Evolutionary conservation across 1,140 invertebrate genomes (phyloP).

Genomic region (Muscidifurax raptorellus): DNA sequence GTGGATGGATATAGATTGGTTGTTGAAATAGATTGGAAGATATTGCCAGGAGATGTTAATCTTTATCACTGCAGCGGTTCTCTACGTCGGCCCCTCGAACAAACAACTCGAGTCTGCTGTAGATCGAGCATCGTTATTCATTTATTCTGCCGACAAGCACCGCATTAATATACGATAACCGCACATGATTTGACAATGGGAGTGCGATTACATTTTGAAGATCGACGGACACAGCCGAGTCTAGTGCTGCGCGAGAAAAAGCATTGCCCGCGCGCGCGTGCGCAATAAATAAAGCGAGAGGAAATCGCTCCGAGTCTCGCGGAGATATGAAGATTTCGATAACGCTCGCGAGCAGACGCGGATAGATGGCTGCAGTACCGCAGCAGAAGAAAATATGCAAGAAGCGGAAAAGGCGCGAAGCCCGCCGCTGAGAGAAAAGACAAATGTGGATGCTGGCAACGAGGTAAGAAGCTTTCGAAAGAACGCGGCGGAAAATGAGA

Average conservation of each 20-base stretch:
- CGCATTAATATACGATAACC: too few relatives aligned
- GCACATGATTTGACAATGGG: too few relatives aligned
- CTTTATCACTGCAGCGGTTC: not conserved
- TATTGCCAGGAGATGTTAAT: conserved; percentile 17
- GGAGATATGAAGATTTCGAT: conserved; percentile 44
- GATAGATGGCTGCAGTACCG: conserved; percentile 39
- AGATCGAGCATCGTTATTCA: conserved; percentile 12
- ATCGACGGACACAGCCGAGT: too few relatives aligned
- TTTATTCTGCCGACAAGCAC: too few relatives aligned
- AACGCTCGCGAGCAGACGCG: conserved; percentile 32
- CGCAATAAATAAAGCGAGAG: not conserved
- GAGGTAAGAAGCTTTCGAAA: conserved; percentile 13
- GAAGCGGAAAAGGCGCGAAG: not conserved
- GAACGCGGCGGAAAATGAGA: conserved; percentile 17
- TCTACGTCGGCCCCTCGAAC: too few relatives aligned
- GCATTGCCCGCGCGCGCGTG: too few relatives aligned
- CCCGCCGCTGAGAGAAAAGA: conserved; percentile 32
- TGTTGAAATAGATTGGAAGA: conserved; percentile 32
- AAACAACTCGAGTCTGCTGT: not conserved
- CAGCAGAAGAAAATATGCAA: conserved; percentile 41
- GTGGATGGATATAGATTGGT: not conserved
- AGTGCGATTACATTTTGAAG: too few relatives aligned
- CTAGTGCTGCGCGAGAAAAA: too few relatives aligned
- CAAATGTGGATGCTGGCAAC: conserved; percentile 31
- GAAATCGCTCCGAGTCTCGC: not conserved